Conservation (phyloP, 2,113 vertebrate genomes). For the human (Homo sapiens) region GRCh38 chr20:2313501-2314000, state of each 20-base stretch:
- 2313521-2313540: neutral
- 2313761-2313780: too few relatives aligned
- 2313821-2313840: too few relatives aligned
- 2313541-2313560: neutral
- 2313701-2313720: neutral
- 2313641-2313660: neutral
- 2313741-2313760: neutral
- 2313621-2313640: neutral
- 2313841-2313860: too few relatives aligned
- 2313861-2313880: too few relatives aligned
- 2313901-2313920: too few relatives aligned
- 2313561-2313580: neutral
- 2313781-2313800: too few relatives aligned
- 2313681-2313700: neutral
- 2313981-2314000: too few relatives aligned
- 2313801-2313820: too few relatives aligned
- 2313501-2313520: neutral
- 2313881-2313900: too few relatives aligned
- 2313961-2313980: too few relatives aligned
- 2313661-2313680: neutral
- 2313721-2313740: neutral
- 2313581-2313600: neutral
- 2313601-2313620: neutral
- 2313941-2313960: too few relatives aligned
- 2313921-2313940: too few relatives aligned